Evolutionary conservation across 2,113 vertebrate species (phyloP).

Genomic region (Ranitomeya imitator): DNA sequence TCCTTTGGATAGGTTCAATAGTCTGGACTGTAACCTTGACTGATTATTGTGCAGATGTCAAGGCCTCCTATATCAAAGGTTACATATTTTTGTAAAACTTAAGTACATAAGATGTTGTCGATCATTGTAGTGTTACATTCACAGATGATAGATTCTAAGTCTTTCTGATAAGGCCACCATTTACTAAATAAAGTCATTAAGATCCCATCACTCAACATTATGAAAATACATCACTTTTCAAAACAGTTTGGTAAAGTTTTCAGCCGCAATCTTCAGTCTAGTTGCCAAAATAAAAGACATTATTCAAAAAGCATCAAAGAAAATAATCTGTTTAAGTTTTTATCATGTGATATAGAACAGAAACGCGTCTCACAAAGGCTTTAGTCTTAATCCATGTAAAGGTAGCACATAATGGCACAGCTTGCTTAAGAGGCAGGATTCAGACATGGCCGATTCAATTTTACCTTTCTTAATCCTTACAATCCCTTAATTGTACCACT

Average conservation of each 20-base stretch:
- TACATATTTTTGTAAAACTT: neutral
- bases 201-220: neutral
- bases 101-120: neutral
- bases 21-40: neutral
- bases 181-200: neutral
- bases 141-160: neutral
- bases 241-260: neutral
- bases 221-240: neutral
- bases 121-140: neutral
- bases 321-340: neutral
- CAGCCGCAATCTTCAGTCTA: neutral
- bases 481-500: conserved; percentile 52
- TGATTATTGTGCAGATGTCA: too few relatives aligned
- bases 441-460: conserved; percentile 31
- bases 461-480: conserved; percentile 45
- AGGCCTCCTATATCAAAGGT: neutral
- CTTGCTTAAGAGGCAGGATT: conserved; percentile 28
- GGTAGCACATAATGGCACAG: conserved; percentile 17
- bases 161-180: neutral
- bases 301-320: conserved; percentile 5
- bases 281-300: neutral
- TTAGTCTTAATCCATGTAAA: conserved; percentile 25
- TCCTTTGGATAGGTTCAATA: neutral
- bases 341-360: neutral
- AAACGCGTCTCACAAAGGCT: neutral